Base-by-base conservation (phyloP, 2,888 invertebrate genomes). In the Nudaria mundana region DNA sequence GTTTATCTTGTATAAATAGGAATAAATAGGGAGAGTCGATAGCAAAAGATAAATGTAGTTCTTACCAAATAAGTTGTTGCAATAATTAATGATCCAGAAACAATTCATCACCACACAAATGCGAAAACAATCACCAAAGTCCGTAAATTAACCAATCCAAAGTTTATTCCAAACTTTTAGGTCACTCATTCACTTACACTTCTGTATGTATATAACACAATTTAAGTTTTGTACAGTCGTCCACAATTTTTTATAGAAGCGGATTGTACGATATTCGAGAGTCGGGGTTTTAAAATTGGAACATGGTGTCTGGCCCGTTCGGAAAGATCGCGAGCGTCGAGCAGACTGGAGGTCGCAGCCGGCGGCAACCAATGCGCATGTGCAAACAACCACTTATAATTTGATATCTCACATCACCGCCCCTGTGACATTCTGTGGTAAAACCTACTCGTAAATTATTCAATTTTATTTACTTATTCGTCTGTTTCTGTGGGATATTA, bases 361-460 rank as follows among this genome's bases (percentile, higher is more conserved):
- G 63, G 47, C 52, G 39, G 34, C 33, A 26, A 48, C 46, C 44
- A 73, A 12, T 66, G 81, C 85, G 86, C 86, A 76, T 83, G 85
- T 75, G 78, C 78, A 65, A 56, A 59, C 59, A 75, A 75, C 72
- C 79, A 81, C 81, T 81, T 79, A 83, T 82, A 84, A 83, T 82
- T 81, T 84, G 81, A 83, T 85, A 85, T 84, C 79, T 77, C 81
- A 76, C 81, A 80, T 82, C 81, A 78, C 78, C 79, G 76, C 79
- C 75, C 76, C 75, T 76, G 77, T 81, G 81, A 83, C 84, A 81
- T 78, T 79, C 74, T 76, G 78, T 79, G 79, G 81, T 75, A 78
- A 80, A 82, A 76, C 76, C 74, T 76, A 78, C 76, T 79, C 76
- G 72, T 81, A 77, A 79, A 83, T 84, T 81, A 83, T 84, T 82